A percentile compares a stretch with the other conserved stretches of the same genome.
phyloP scores from a whole-genome alignment of 2,888 invertebrate genomes.

The Cephus spinipes region DNA sequence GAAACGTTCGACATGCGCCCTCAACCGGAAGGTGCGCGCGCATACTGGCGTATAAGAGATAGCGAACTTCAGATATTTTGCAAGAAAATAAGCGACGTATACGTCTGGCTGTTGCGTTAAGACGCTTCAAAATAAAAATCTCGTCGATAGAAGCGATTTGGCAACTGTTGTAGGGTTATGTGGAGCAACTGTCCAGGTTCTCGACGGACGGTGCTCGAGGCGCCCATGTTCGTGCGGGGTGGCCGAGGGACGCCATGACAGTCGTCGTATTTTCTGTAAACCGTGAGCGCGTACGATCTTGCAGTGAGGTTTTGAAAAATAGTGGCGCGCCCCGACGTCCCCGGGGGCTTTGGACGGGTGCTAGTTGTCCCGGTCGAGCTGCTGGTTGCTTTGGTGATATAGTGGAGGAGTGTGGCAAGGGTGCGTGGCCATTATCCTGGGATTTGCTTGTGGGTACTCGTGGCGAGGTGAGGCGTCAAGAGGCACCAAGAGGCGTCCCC shows the following conservation, averaged over 20 bases:
- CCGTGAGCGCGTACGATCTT: slow-evolving; percentile 40
- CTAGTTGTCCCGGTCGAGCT: slow-evolving; percentile 18
- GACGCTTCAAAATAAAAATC: background rate
- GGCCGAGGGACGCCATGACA: slow-evolving; percentile 59
- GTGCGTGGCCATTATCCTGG: slow-evolving; percentile 56
- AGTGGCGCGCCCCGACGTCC: slow-evolving; percentile 25
- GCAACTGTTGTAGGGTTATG: background rate
- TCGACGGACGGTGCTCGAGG: background rate
- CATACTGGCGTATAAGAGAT: slow-evolving; percentile 21
- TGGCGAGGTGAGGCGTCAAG: slow-evolving; percentile 58
- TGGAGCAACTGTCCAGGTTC: background rate
- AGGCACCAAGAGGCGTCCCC: slow-evolving; percentile 46
- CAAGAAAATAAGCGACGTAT: background rate
- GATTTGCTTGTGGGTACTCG: slow-evolving; percentile 52
- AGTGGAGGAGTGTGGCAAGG: slow-evolving; percentile 31
- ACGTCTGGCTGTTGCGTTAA: background rate
- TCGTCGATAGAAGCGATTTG: background rate
- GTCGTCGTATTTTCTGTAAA: slow-evolving; percentile 56
- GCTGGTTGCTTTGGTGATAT: slow-evolving; percentile 26
- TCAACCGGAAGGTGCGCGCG: slow-evolving; percentile 49
- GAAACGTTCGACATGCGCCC: slow-evolving; percentile 29
- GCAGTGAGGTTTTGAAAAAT: slow-evolving; percentile 37
- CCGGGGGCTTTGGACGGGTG: slow-evolving; percentile 25
- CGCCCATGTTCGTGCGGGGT: slow-evolving; percentile 43
- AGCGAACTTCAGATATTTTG: background rate